Evolutionary conservation across 2,797 vertebrate species (phyloP), one percentile per base, ranked within the genome.

Genomic region (Brachyalestes nurse): DNA sequence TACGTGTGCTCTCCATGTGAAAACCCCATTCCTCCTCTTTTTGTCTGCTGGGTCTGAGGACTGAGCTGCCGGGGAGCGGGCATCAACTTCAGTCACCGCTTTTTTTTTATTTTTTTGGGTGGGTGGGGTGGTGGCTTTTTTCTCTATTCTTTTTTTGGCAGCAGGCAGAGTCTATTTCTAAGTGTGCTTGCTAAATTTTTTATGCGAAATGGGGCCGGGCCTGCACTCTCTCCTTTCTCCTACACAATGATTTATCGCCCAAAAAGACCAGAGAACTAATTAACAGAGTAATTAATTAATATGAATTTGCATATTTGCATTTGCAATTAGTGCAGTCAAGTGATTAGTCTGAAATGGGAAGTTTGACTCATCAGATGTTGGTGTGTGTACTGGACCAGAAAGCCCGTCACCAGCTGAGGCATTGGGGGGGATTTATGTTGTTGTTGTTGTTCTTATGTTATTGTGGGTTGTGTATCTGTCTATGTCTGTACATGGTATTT

Each of bases 221-320:
- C 82, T 76, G 78, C 72, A 88, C 93, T 91, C 80, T 84, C 94
- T 95, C 90, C 89, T 90, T 95, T 95, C 91, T 94, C 93, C 93
- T 90, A 92, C 95, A 94, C 93, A 94, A 95, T 97, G 95, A 97
- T 97, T 96, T 97, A 96, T 96, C 95, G 94, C 93, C 92, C 92
- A 86, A 96, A 96, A 96, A 96, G 94, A 96, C 93, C 88, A 92
- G 94, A 95, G 94, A 97, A 96, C 96, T 97, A 97, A 97, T 97
- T 97, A 97, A 95, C 94, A 94, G 93, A 96, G 95, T 97, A 96
- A 97, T 97, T 96, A 96, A 97, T 97, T 97, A 96, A 97, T 97
- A 97, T 94, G 95, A 95, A 97, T 97, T 97, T 96, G 95, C 96
- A 97, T 96, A 97, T 97, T 97, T 97, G 96, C 96, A 97, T 97